phyloP scores from a whole-genome alignment of 2,888 invertebrate genomes.

The Gandaritis pyraliata region DNA sequence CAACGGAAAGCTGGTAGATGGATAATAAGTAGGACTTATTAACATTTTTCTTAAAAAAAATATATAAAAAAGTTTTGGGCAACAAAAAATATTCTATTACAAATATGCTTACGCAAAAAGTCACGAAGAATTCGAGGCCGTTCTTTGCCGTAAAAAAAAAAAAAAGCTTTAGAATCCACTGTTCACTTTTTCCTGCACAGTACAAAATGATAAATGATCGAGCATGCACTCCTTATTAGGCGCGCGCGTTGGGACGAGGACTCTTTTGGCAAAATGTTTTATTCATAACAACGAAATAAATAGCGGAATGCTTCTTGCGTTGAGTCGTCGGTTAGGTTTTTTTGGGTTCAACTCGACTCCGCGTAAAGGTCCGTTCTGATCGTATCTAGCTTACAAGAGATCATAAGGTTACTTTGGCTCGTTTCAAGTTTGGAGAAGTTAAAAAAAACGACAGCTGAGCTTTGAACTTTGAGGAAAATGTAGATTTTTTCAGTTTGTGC shows the following conservation, averaged over 20 bases:
- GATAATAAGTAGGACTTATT: too few species aligned
- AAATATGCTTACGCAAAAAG: too few species aligned
- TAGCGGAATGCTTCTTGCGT: slow-evolving; percentile 48
- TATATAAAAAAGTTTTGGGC: slow-evolving; percentile 2
- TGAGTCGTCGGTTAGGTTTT: slow-evolving; percentile 37
- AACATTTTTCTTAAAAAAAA: too few species aligned
- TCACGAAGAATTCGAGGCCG: not conserved
- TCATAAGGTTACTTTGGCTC: too few species aligned
- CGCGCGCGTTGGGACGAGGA: slow-evolving; percentile 44
- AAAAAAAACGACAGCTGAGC: too few species aligned
- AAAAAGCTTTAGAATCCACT: slow-evolving; percentile 22
- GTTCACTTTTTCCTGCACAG: slow-evolving; percentile 24
- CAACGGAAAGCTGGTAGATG: too few species aligned
- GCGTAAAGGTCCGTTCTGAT: slow-evolving; percentile 9
- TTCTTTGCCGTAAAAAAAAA: not conserved
- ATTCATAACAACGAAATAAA: slow-evolving; percentile 70
- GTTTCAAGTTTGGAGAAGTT: too few species aligned
- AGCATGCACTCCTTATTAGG: slow-evolving; percentile 63
- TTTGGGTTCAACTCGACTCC: slow-evolving; percentile 18
- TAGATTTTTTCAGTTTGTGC: too few species aligned
- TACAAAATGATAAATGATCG: slow-evolving; percentile 57
- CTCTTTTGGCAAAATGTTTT: slow-evolving; percentile 75
- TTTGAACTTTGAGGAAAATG: too few species aligned
- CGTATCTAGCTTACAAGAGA: too few species aligned
- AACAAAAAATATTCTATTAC: slow-evolving; percentile 13